phyloP scores from a whole-genome alignment of 2,888 invertebrate genomes.

The Drosophila villosipedis region DNA sequence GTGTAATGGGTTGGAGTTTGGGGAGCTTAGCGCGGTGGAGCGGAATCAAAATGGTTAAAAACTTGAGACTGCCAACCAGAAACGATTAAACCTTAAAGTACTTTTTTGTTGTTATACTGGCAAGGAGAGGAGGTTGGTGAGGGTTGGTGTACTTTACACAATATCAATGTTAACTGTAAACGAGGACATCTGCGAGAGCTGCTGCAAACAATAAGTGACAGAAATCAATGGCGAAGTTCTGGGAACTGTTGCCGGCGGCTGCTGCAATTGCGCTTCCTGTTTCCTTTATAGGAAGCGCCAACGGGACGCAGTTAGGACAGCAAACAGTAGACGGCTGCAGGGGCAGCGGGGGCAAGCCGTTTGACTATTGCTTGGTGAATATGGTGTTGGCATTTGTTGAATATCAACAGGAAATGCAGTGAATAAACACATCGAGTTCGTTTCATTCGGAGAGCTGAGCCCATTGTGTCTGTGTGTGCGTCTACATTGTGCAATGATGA shows the following conservation, averaged over 20 bases:
- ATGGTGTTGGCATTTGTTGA: constrained; percentile 66
- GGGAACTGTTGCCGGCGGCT: constrained; percentile 42
- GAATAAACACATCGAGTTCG: constrained; percentile 74
- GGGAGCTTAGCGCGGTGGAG: constrained; percentile 23
- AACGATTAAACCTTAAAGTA: constrained; percentile 44
- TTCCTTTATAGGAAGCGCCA: constrained; percentile 55
- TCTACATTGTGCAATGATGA: constrained; percentile 32
- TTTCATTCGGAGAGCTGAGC: constrained; percentile 26
- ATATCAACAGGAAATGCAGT: constrained; percentile 81
- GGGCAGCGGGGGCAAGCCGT: not conserved
- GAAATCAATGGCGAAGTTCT: constrained; percentile 69
- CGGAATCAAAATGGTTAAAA: constrained; percentile 21
- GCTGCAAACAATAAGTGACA: constrained; percentile 63
- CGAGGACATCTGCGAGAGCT: constrained; percentile 28
- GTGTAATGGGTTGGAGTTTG: constrained; percentile 3
- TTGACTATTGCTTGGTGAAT: constrained; percentile 31
- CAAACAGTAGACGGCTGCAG: not conserved
- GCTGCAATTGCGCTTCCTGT: constrained; percentile 75
- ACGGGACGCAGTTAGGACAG: constrained; percentile 51
- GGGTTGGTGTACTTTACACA: not conserved
- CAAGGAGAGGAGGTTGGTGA: not conserved
- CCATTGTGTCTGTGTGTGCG: constrained; percentile 25
- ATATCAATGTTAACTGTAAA: constrained; percentile 17
- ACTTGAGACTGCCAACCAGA: constrained; percentile 37
- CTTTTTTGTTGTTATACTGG: not conserved